A percentile compares a stretch with the other conserved stretches of the same genome.
Conservation (phyloP, 2,797 vertebrate species). For the Spinibarbus caldwelli region DNA sequence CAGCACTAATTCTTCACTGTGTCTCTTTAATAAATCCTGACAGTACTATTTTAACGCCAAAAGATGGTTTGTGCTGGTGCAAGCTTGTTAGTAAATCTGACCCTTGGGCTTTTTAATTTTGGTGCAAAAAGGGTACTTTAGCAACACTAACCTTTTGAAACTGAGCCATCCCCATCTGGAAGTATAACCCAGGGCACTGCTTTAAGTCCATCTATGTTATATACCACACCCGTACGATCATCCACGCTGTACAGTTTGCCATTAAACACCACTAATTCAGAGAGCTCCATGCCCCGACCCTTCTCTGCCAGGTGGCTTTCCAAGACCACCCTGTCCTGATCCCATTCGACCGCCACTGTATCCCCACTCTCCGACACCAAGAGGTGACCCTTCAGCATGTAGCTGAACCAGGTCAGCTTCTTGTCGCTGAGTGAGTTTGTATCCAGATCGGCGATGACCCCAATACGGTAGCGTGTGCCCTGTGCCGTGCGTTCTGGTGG, state of each 20-base stretch:
- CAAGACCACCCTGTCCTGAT: slow-evolving; percentile 78
- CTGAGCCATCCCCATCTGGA: slow-evolving; percentile 87
- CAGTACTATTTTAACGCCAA: too few relatives aligned
- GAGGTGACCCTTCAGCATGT: slow-evolving; percentile 88
- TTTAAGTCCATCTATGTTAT: slow-evolving; percentile 86
- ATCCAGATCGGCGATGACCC: slow-evolving; percentile 91
- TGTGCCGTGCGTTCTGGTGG: slow-evolving; percentile 79
- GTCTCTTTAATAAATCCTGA: too few relatives aligned
- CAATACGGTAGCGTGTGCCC: slow-evolving; percentile 90
- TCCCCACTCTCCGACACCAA: slow-evolving; percentile 87
- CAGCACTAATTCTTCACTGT: too few relatives aligned
- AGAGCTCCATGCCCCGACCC: slow-evolving; percentile 97
- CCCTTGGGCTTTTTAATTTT: not conserved
- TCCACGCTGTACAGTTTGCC: slow-evolving; percentile 93
- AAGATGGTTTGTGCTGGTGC: too few relatives aligned
- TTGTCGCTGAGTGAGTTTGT: slow-evolving; percentile 79
- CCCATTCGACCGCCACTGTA: slow-evolving; percentile 87
- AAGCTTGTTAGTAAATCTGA: too few relatives aligned
- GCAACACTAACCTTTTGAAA: slow-evolving; percentile 86
- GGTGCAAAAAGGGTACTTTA: not conserved
- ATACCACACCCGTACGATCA: slow-evolving; percentile 91
- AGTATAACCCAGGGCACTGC: slow-evolving; percentile 95
- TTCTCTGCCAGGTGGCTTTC: slow-evolving; percentile 93
- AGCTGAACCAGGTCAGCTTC: slow-evolving; percentile 92
- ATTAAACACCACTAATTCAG: slow-evolving; percentile 90